Evolutionary conservation across 2,797 vertebrate species (phyloP).

Genomic region (Neoniphon sammara): DNA sequence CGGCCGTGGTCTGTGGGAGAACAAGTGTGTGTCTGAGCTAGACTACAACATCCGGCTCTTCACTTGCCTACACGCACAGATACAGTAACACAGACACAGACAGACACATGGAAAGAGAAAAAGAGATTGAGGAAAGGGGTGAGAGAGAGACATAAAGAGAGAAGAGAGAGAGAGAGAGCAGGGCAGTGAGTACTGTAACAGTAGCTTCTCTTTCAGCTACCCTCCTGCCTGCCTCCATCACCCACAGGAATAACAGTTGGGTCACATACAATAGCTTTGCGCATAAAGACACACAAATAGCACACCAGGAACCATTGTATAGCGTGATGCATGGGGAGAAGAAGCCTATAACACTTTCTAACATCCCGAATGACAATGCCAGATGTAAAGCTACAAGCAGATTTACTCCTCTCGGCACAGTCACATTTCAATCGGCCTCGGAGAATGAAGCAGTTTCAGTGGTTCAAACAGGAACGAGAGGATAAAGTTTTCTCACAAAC

Average conservation of each 20-base stretch:
- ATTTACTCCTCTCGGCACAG: constrained; percentile 45
- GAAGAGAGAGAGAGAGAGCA: constrained; percentile 11
- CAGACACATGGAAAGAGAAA: not conserved
- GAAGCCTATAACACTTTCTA: constrained; percentile 72
- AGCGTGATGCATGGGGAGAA: constrained; percentile 67
- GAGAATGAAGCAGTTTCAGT: constrained; percentile 40
- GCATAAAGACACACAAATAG: constrained; percentile 72
- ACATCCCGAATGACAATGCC: constrained; percentile 77
- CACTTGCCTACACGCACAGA: not conserved
- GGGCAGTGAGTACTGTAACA: constrained; percentile 51
- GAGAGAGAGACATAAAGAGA: constrained; percentile 1
- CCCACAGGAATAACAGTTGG: constrained; percentile 72
- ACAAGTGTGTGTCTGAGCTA: not conserved
- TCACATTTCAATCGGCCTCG: constrained; percentile 55
- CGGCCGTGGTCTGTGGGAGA: constrained; percentile 7
- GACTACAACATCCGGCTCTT: not conserved
- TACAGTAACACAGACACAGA: not conserved
- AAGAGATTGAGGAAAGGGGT: not conserved
- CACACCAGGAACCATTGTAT: constrained; percentile 74
- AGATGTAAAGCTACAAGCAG: constrained; percentile 72
- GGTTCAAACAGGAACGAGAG: constrained; percentile 50
- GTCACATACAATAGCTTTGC: constrained; percentile 57
- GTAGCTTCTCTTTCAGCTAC: constrained; percentile 36
- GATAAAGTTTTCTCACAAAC: not conserved
- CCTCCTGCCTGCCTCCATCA: constrained; percentile 52